Evolutionary conservation across 2,888 invertebrate genomes (phyloP).

Genomic region (Scelioninae gen. 1): DNA sequence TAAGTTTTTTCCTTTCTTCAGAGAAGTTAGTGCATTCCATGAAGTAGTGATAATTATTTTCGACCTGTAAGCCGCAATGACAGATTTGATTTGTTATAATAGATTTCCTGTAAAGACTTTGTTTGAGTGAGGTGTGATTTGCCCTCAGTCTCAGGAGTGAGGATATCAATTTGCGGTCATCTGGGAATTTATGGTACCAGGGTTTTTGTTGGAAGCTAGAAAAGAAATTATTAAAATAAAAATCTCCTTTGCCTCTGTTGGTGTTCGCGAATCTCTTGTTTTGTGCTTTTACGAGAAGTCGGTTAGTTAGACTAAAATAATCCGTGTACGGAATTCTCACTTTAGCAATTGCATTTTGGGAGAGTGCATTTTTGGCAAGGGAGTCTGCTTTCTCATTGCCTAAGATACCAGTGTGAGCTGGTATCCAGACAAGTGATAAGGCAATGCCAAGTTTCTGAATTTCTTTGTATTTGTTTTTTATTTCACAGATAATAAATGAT

Average conservation of each 20-base stretch:
- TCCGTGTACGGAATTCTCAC: conserved; percentile 4
- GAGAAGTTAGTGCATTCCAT: conserved; percentile 21
- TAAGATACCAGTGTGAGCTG: neutral
- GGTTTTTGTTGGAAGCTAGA: conserved; percentile 1
- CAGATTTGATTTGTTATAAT: conserved; percentile 20
- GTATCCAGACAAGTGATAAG: conserved; percentile 9
- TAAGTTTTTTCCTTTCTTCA: neutral
- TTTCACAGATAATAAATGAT: too few species aligned
- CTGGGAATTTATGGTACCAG: conserved; percentile 33
- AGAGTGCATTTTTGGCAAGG: conserved; percentile 16
- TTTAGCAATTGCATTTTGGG: neutral
- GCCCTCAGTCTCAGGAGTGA: conserved; percentile 25
- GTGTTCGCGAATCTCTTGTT: neutral
- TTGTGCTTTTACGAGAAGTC: neutral
- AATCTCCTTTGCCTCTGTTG: conserved; percentile 6
- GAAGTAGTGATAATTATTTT: conserved; percentile 40
- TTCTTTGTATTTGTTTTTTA: neutral
- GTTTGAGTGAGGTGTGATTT: conserved; percentile 21
- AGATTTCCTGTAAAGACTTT: conserved; percentile 31
- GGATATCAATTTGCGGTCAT: conserved; percentile 7
- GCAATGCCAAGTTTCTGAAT: neutral
- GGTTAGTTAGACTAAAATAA: neutral
- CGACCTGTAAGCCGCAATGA: conserved; percentile 8
- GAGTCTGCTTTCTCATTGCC: conserved; percentile 13
- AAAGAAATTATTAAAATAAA: conserved; percentile 28